Conservation (phyloP, 2,113 vertebrate genomes). For the Gallinago undulata region DNA sequence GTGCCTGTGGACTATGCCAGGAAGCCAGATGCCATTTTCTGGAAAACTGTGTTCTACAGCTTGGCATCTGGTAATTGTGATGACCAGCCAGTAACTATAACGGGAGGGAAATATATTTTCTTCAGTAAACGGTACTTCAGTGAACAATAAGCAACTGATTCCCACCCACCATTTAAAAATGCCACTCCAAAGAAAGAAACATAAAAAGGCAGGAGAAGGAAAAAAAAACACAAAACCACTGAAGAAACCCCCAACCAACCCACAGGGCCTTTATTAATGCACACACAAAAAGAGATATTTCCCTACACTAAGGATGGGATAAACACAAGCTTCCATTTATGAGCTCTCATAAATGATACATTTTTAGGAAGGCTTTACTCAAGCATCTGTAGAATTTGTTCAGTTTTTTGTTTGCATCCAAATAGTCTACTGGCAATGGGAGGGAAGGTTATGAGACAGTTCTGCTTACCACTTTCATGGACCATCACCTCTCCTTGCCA, state of each 20-base stretch:
- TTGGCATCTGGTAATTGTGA: conserved; percentile 26
- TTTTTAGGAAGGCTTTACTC: conserved; percentile 27
- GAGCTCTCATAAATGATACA: conserved; percentile 32
- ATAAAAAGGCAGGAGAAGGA: background rate
- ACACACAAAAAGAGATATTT: background rate
- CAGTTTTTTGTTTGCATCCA: conserved; percentile 36
- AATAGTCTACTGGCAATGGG: background rate
- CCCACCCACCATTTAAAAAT: background rate
- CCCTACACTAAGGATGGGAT: background rate
- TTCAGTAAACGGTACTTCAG: conserved; percentile 1
- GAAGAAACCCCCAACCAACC: background rate
- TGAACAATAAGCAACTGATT: conserved; percentile 1
- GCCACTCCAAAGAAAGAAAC: background rate
- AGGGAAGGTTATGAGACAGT: conserved; percentile 18
- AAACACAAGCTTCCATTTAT: conserved; percentile 15
- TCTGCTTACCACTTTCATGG: conserved; percentile 42
- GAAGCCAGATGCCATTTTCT: conserved; percentile 49
- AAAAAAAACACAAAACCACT: too few relatives aligned
- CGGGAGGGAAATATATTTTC: conserved; percentile 25
- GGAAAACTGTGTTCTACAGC: conserved; percentile 39
- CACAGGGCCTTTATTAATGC: background rate
- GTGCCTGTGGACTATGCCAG: background rate
- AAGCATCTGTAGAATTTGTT: conserved; percentile 42
- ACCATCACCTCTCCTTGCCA: conserved; percentile 46
- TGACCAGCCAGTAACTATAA: conserved; percentile 40